Evolutionary conservation across 2,113 vertebrate genomes (phyloP).

Genomic region (Scortum barcoo): DNA sequence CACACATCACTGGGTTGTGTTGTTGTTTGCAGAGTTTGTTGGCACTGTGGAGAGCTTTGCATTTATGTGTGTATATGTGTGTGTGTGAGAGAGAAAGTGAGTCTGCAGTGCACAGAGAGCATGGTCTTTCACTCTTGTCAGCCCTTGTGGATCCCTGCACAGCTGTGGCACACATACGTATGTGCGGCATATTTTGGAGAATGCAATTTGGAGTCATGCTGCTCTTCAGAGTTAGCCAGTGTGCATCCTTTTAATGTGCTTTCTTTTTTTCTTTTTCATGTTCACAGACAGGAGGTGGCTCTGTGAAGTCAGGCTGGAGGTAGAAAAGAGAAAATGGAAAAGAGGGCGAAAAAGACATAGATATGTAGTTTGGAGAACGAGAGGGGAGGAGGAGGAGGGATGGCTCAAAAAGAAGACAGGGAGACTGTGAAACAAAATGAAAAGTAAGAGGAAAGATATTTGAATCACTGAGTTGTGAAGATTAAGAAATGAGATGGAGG

Average conservation of each 20-base stretch:
- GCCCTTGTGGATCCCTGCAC: constrained; percentile 39
- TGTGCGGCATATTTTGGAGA: constrained; percentile 20
- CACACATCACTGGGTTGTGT: constrained; percentile 40
- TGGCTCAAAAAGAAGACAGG: constrained; percentile 24
- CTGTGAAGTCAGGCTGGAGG: constrained; percentile 57
- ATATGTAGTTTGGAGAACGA: constrained; percentile 36
- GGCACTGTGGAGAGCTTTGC: constrained; percentile 28
- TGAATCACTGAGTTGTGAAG: constrained; percentile 73
- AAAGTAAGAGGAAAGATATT: constrained; percentile 54
- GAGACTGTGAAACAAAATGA: constrained; percentile 36
- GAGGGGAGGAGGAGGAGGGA: constrained; percentile 7
- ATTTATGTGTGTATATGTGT: constrained; percentile 16
- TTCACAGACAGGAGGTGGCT: constrained; percentile 42
- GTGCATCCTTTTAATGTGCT: constrained; percentile 60
- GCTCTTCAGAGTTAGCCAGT: constrained; percentile 57
- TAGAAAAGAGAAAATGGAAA: constrained; percentile 35
- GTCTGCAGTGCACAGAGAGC: constrained; percentile 14
- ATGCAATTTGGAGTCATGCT: constrained; percentile 57
- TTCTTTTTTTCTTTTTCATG: no score
- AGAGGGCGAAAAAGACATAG: constrained; percentile 31
- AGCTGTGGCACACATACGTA: constrained; percentile 50
- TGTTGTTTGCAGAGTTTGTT: constrained; percentile 58
- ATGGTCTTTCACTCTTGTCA: constrained; percentile 35
- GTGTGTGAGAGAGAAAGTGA: constrained; percentile 19
- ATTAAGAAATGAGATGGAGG: constrained; percentile 64